Base-by-base conservation (phyloP, 2,113 vertebrate genomes). In the Podocnemis expansa region DNA sequence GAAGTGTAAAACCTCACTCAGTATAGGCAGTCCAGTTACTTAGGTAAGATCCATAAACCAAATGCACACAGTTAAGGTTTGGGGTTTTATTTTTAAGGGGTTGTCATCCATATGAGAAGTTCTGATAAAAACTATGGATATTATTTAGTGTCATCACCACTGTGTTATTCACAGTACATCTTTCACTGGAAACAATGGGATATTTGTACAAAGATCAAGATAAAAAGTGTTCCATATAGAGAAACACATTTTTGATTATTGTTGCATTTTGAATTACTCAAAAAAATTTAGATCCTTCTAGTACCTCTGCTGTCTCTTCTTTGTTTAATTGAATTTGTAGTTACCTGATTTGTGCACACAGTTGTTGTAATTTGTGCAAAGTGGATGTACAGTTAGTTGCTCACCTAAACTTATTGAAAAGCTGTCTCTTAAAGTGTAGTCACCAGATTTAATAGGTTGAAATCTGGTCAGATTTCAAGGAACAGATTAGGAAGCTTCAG, bases 401-500 rank as follows among this genome's bases (percentile, higher is more conserved):
- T 63, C 60, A 63, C 60, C 25, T 84, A 6, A 75, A 2, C 78
- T 83, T 58, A 17, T 43, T 56, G 6, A 34, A 3, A 22, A 13
- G 34, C 6, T 75, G 34, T 79, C 12, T 63, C 60, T 31, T 11
- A 17, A 47, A 89, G 4, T n/a, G 76, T 55, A 27, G 41, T 55
- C 5, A 41, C 22, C 41, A 38, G 21, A 17, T 73, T 73, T 73
- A 73, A 73, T 14, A 60, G 75, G 24, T 41, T 51, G 5, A 87
- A 84, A 80, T 88, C 29, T 51, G 81, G 79, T 45, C 24, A 79
- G 7, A 24, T 70, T 87, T 73, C 70, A 81, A 81, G 60, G 89
- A 12, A 0, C 5, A 83, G 1, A 5, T 8, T n/a, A 16, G 6
- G 31, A 0, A 6, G 31, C 86, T 88, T 82, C 34, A 43, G 12